Conservation (phyloP, 2,888 invertebrate genomes). For the Caenorhabditis wallacei region DNA sequence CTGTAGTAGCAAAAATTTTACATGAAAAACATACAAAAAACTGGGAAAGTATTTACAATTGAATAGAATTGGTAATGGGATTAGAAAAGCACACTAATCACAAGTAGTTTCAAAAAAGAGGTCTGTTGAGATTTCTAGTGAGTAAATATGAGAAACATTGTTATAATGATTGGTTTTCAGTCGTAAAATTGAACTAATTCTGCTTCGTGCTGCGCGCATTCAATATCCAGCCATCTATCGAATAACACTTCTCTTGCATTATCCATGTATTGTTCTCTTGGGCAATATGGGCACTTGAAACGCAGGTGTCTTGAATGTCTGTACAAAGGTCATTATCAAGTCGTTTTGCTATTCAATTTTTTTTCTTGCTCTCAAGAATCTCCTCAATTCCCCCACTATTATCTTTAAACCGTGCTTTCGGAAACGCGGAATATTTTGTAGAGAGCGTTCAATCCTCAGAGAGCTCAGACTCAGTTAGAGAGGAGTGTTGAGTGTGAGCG, state of each 20-base stretch:
- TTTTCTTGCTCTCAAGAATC: background rate
- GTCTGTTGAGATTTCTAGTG: background rate
- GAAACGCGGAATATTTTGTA: background rate
- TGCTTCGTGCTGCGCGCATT: background rate
- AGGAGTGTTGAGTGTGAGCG: constrained; percentile 52
- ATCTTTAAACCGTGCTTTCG: constrained; percentile 27
- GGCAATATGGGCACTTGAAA: constrained; percentile 99
- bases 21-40: constrained; percentile 19
- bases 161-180: background rate
- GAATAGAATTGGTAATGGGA: background rate
- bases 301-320: constrained; percentile 85
- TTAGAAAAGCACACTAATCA: constrained; percentile 29
- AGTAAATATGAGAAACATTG: constrained; percentile 3
- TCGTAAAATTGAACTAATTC: background rate
- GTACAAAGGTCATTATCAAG: constrained; percentile 63
- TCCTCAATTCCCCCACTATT: background rate
- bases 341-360: constrained; percentile 8
- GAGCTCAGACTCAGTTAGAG: constrained; percentile 36
- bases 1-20: background rate
- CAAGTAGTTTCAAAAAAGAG: constrained; percentile 7
- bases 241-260: constrained; percentile 34
- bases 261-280: constrained; percentile 89
- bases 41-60: background rate
- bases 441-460: constrained; percentile 29
- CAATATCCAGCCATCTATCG: background rate